Evolutionary conservation across 92 coral and sea anemone genomes (phyloP).

Genomic region (Heliopora coerulea): DNA sequence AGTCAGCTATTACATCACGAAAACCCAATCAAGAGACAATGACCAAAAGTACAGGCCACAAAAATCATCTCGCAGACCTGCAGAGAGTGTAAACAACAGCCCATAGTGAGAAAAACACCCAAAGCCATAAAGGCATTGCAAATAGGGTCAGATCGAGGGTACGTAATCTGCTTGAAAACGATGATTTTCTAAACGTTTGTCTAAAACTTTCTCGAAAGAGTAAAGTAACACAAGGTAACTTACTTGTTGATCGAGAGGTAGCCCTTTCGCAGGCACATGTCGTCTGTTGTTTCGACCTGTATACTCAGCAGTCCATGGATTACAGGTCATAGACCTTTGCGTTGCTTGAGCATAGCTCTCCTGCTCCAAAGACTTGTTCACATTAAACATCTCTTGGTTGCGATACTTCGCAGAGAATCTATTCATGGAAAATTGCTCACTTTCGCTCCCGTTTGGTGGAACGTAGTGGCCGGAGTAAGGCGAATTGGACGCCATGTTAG

Average conservation of each 20-base stretch:
- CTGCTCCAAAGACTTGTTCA: conserved; percentile 21
- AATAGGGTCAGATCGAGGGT: no score
- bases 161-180: no score
- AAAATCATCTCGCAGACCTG: not conserved
- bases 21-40: not conserved
- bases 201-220: no score
- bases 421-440: not conserved
- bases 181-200: no score
- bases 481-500: conserved; percentile 21
- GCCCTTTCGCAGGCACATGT: not conserved
- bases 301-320: conserved; percentile 12
- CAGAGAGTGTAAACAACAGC: no score
- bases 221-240: not conserved
- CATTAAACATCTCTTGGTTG: not conserved
- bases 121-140: no score
- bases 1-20: not conserved
- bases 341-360: conserved; percentile 3
- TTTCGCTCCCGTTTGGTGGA: not conserved
- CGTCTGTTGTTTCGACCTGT: not conserved
- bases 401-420: conserved; percentile 17
- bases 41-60: not conserved
- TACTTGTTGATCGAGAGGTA: conserved; percentile 10
- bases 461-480: conserved; percentile 1
- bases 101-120: no score
- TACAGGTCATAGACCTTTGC: conserved; percentile 1